Evolutionary conservation across 2,113 vertebrate species (phyloP).

Genomic region (Channa maculata): DNA sequence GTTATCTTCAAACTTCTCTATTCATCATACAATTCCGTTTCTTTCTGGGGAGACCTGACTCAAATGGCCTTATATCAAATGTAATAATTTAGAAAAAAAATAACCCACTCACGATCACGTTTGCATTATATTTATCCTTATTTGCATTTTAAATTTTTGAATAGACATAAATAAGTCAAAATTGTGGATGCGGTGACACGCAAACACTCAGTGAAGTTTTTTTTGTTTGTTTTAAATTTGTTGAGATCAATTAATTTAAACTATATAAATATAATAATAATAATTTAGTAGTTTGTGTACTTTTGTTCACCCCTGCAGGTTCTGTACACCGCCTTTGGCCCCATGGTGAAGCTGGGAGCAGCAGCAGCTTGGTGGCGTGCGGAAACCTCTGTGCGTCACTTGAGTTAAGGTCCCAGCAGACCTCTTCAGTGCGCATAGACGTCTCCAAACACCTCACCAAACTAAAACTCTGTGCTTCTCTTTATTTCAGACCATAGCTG

Average conservation of each 20-base stretch:
- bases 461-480: neutral
- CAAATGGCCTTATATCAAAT: too few species aligned
- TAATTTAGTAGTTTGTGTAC: neutral
- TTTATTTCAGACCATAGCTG: too few species aligned
- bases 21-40: too few species aligned
- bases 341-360: conserved; percentile 25
- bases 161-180: neutral
- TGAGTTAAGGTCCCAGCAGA: conserved; percentile 54
- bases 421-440: conserved; percentile 3
- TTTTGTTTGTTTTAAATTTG: too few species aligned
- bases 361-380: conserved; percentile 26
- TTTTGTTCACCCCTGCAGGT: neutral
- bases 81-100: too few species aligned
- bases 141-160: too few species aligned
- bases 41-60: too few species aligned
- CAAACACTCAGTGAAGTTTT: too few species aligned
- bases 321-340: conserved; percentile 1
- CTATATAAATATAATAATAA: too few species aligned
- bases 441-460: conserved; percentile 24
- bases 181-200: neutral
- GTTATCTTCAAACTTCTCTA: too few species aligned
- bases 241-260: neutral
- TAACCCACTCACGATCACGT: too few species aligned
- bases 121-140: too few species aligned
- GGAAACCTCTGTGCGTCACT: conserved; percentile 51